Base-by-base conservation (phyloP, 2,888 invertebrate genomes). In the Trichogramma dendrolimi region DNA sequence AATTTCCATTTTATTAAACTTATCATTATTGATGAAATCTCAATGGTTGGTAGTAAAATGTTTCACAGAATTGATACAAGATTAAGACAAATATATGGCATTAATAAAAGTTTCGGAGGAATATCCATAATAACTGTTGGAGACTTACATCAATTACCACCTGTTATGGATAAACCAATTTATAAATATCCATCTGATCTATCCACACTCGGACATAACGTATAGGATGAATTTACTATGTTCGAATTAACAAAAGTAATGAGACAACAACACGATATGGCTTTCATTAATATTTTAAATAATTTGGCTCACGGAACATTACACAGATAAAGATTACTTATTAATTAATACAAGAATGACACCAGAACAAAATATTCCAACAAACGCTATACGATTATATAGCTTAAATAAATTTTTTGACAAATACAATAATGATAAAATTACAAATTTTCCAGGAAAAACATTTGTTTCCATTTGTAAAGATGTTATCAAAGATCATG, bases 1-100 rank as follows among this genome's bases (percentile, higher is more conserved):
- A 66, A 69, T 46, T 61, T 70, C 42, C 61, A 56, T 47, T 42
- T 69, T 55, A 50, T 70, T n/a, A 66, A 72, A 67, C 60, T 71
- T 44, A 60, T 72, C 50, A 71, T 78, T 27, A 73, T 77, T 48
- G 75, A 76, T 67, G 74, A 76, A 69, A 69, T 75, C 50, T 75
- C 73, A 39, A 72, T 76, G 73, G 69, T 75, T 6, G 71, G 72
- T 2, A 56, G 66, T 27, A 67, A 58, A 41, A 64, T 68, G 4
- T 67, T 75, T 62, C 65, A 6, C 62, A 46, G 67, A 46, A 67
- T 76, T 14, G 70, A 74, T 66, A 67, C 68, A 40, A 67, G 72
- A 54, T 65, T 76, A 44, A 63, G 69, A 62, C 73, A 77, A 70
- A 73, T 74, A 7, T 69, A 67, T 60, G 67, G 69, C 6, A 10